phyloP scores from a whole-genome alignment of 2,113 vertebrate species.

The Pygoscelis adeliae region DNA sequence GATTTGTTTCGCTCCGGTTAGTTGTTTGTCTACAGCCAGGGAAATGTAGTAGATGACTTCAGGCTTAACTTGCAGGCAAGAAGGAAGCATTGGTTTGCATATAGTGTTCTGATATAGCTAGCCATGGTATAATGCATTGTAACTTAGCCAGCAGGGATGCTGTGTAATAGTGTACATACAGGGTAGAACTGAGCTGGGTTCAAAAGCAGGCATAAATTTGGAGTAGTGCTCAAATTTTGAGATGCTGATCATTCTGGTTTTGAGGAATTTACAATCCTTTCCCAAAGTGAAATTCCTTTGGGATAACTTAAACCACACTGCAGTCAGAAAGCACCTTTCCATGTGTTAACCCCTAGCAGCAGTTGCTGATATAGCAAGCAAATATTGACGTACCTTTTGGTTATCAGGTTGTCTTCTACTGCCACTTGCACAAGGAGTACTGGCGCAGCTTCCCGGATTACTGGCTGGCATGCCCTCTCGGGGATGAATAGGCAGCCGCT shows the following conservation, averaged over 20 bases:
- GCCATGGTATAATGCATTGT: no score
- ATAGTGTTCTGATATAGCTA: neutral
- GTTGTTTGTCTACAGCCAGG: neutral
- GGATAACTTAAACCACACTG: neutral
- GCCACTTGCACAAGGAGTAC: constrained; percentile 9
- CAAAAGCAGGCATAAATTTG: neutral
- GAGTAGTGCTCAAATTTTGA: neutral
- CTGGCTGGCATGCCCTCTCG: neutral
- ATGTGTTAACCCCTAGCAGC: neutral
- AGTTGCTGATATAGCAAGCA: neutral
- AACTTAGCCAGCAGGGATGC: neutral
- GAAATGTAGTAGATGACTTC: neutral
- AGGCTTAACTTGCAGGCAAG: neutral
- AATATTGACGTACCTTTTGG: constrained; percentile 35
- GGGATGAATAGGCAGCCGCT: constrained; percentile 32
- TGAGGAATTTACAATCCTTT: neutral
- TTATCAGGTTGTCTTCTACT: constrained; percentile 8
- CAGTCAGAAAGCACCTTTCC: neutral
- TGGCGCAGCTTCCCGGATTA: neutral
- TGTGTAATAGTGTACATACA: rapidly evolving
- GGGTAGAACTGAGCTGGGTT: neutral
- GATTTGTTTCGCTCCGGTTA: rapidly evolving
- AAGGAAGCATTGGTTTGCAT: neutral
- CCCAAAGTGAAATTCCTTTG: neutral
- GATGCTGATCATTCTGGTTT: neutral